Evolutionary conservation across 2,797 vertebrate species (phyloP).

Genomic region (Alosa sapidissima): DNA sequence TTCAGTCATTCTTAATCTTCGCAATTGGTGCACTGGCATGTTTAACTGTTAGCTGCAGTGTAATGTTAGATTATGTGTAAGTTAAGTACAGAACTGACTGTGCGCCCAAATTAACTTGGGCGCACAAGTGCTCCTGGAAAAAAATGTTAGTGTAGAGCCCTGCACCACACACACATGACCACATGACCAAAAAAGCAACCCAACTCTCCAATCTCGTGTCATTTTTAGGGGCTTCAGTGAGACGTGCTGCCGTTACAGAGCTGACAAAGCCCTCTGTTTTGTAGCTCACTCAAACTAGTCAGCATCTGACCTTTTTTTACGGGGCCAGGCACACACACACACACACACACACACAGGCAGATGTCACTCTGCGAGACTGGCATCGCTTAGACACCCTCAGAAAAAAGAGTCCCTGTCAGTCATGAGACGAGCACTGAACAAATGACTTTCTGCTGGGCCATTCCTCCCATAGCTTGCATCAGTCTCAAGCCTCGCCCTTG

Average conservation of each 20-base stretch:
- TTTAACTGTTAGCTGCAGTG: too few species aligned
- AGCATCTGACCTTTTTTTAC: not conserved
- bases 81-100: too few species aligned
- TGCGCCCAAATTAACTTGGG: too few species aligned
- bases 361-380: not conserved
- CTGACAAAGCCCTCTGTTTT: not conserved
- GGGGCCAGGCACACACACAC: conserved; percentile 4
- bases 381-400: not conserved
- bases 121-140: too few species aligned
- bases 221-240: not conserved
- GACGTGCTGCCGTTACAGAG: not conserved
- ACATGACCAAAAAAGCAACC: too few species aligned
- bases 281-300: not conserved
- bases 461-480: conserved; percentile 59
- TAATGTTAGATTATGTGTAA: too few species aligned
- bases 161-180: not conserved
- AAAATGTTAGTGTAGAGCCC: too few species aligned
- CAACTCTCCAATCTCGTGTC: too few species aligned
- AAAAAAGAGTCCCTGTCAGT: not conserved
- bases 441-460: conserved; percentile 7
- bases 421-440: not conserved
- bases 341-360: not conserved
- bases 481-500: conserved; percentile 44
- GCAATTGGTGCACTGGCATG: too few species aligned
- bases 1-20: too few species aligned